Evolutionary conservation across 2,113 vertebrate genomes (phyloP).

Genomic region (Gyps fulvus): DNA sequence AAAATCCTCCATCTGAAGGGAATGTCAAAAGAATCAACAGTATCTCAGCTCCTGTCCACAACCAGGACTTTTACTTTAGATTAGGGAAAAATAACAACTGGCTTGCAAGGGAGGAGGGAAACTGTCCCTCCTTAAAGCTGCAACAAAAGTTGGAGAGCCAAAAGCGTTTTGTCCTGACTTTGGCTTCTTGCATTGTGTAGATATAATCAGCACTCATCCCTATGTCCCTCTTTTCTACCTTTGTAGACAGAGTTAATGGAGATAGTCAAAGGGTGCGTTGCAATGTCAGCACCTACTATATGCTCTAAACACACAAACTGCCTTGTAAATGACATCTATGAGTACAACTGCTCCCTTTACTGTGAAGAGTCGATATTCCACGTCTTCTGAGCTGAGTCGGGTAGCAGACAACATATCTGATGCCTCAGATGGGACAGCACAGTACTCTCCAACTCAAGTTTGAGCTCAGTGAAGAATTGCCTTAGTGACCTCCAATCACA

Average conservation of each 20-base stretch:
- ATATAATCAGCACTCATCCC: neutral
- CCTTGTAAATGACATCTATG: neutral
- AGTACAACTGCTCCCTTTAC: neutral
- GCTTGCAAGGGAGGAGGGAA: neutral
- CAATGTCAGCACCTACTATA: neutral
- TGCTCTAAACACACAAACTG: neutral
- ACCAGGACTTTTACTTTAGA: neutral
- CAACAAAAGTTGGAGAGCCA: neutral
- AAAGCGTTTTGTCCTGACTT: neutral
- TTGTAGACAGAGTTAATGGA: neutral
- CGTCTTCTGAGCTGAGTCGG: accelerated
- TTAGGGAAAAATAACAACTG: neutral
- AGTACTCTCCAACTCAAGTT: neutral
- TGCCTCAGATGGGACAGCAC: neutral
- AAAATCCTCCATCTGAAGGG: conserved; percentile 20
- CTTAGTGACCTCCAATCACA: neutral
- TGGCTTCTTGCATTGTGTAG: neutral
- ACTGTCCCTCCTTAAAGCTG: neutral
- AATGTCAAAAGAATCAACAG: neutral
- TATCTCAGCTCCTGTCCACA: neutral
- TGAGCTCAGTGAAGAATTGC: neutral
- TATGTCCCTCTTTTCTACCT: neutral
- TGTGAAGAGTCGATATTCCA: neutral
- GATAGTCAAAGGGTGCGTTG: neutral
- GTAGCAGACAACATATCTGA: neutral